phyloP scores from a whole-genome alignment of 2,113 vertebrate species.

The Mola mola region DNA sequence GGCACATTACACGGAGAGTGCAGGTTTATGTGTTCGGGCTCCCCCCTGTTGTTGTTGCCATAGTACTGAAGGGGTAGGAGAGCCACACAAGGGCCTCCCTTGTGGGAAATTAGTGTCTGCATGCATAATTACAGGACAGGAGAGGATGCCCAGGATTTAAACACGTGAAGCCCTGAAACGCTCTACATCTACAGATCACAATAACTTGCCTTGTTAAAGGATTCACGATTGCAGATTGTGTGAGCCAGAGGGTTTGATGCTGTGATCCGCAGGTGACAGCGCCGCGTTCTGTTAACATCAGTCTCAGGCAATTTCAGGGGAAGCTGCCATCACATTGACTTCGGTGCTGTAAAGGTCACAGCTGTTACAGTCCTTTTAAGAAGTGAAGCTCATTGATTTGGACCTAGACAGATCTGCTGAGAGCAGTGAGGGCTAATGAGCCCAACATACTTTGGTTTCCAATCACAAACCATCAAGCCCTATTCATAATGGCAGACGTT shows the following conservation, averaged over 20 bases:
- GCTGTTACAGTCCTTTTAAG: conserved; percentile 10
- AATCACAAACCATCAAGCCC: conserved; percentile 53
- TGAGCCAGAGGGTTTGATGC: neutral
- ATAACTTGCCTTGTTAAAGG: conserved; percentile 29
- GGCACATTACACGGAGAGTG: conserved; percentile 8
- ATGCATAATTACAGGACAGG: conserved; percentile 71
- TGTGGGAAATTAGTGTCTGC: conserved; percentile 70
- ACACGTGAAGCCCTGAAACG: conserved; percentile 30
- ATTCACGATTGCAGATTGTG: conserved; percentile 33
- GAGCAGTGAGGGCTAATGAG: conserved; percentile 38
- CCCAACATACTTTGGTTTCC: conserved; percentile 36
- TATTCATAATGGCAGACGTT: conserved; percentile 51
- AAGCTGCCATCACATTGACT: conserved; percentile 28
- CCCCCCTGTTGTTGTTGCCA: conserved; percentile 15
- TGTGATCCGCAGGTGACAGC: conserved; percentile 9
- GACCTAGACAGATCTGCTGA: conserved; percentile 16
- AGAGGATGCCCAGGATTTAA: conserved; percentile 53
- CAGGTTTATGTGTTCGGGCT: conserved; percentile 1
- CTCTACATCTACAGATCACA: conserved; percentile 33
- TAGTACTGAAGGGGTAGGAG: conserved; percentile 26
- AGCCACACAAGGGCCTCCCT: conserved; percentile 59
- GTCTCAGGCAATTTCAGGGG: conserved; percentile 11
- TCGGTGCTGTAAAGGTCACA: conserved; percentile 32
- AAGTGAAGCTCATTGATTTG: conserved; percentile 44
- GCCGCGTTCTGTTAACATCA: conserved; percentile 1